Percentiles rank a stretch among this genome's conserved stretches.
phyloP scores from a whole-genome alignment of 2,888 invertebrate genomes.

The Aphidius colemani region DNA sequence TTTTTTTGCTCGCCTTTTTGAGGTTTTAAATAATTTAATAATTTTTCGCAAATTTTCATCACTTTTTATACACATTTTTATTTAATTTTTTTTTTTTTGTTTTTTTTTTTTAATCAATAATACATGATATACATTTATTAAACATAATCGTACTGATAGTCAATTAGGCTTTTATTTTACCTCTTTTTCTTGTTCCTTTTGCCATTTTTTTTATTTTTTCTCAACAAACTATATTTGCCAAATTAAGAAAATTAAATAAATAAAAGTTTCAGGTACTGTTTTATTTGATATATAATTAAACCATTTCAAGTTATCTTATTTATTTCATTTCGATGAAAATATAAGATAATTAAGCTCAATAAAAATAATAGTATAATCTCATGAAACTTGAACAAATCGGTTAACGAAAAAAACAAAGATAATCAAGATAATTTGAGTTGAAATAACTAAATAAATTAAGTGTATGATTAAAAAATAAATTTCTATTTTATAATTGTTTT shows the following conservation, averaged over 20 bases:
- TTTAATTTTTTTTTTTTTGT: neutral
- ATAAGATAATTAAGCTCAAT: neutral
- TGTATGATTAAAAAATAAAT: neutral
- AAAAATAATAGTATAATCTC: neutral
- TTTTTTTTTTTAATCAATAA: neutral
- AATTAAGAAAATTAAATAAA: too few species aligned
- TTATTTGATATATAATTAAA: too few species aligned
- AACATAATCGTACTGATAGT: slow-evolving; percentile 9
- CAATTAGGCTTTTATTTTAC: slow-evolving; percentile 5
- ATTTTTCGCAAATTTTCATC: neutral
- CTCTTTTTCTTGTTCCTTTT: neutral
- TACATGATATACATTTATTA: slow-evolving; percentile 9
- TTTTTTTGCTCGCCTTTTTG: too few species aligned
- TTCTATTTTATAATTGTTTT: neutral
- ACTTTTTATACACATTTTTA: slow-evolving; percentile 5
- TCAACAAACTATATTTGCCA: too few species aligned
- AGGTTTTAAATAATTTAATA: neutral
- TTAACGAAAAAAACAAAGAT: neutral
- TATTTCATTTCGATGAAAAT: neutral
- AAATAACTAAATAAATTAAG: neutral
- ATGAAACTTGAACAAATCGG: neutral
- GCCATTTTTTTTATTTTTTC: too few species aligned
- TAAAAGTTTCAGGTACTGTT: too few species aligned
- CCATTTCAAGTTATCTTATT: neutral
- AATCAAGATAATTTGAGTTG: neutral